Conservation (phyloP, 1,140 invertebrate genomes). For the Megalopta genalis region DNA sequence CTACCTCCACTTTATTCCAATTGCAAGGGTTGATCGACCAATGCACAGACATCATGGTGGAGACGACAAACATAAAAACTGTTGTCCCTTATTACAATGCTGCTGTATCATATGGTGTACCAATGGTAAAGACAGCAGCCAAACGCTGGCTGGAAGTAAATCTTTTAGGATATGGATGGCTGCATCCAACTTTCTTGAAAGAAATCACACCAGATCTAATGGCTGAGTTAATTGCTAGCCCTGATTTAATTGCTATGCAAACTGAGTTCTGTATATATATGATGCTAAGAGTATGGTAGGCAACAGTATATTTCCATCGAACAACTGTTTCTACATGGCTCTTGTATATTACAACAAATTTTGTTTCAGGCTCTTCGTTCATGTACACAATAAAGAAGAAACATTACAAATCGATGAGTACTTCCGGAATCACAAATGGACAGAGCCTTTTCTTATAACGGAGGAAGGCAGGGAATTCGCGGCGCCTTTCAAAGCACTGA, state of each 20-base stretch:
- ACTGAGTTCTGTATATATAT: slow-evolving; percentile 91
- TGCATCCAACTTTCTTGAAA: slow-evolving; percentile 81
- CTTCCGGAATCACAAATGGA: slow-evolving; percentile 74
- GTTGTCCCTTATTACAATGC: slow-evolving; percentile 86
- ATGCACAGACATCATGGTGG: slow-evolving; percentile 88
- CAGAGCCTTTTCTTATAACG: slow-evolving; percentile 82
- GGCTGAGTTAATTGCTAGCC: slow-evolving; percentile 83
- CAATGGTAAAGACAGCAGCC: slow-evolving; percentile 83
- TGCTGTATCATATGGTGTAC: slow-evolving; percentile 85
- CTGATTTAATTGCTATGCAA: slow-evolving; percentile 88
- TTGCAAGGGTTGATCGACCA: slow-evolving; percentile 88
- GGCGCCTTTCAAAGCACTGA: slow-evolving; percentile 84
- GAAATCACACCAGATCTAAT: slow-evolving; percentile 85
- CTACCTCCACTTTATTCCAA: slow-evolving; percentile 89
- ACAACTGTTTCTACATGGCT: not conserved
- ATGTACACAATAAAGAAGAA: slow-evolving; percentile 69
- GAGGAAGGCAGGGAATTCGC: slow-evolving; percentile 82
- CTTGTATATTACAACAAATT: not conserved
- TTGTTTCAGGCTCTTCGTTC: slow-evolving; percentile 70
- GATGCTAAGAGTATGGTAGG: slow-evolving; percentile 85
- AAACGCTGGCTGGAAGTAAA: slow-evolving; percentile 87
- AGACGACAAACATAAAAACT: slow-evolving; percentile 87
- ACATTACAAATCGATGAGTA: slow-evolving; percentile 77
- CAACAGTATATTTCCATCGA: slow-evolving; percentile 35
- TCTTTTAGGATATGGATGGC: slow-evolving; percentile 82